phyloP scores from a whole-genome alignment of 2,113 vertebrate species.

The Entosphenus tridentatus region DNA sequence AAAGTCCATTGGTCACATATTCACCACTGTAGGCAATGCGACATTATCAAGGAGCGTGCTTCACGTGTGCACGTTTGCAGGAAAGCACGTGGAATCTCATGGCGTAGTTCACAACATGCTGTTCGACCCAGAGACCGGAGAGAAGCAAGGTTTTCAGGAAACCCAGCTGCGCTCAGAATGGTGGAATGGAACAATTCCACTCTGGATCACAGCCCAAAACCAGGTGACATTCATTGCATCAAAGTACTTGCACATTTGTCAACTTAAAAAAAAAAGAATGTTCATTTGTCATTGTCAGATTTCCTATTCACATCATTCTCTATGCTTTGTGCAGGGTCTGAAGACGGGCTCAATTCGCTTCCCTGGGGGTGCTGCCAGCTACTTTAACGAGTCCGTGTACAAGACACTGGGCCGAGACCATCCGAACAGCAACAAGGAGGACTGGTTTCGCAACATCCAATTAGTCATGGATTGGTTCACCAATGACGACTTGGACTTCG shows the following conservation, averaged over 20 bases:
- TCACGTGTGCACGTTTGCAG: conserved; percentile 16
- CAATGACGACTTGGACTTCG: conserved; percentile 27
- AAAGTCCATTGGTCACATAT: too few relatives aligned
- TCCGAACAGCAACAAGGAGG: conserved; percentile 30
- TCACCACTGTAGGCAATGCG: too few relatives aligned
- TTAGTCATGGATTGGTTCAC: conserved; percentile 33
- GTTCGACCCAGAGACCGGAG: conserved; percentile 33
- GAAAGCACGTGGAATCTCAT: conserved; percentile 47
- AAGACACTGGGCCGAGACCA: conserved; percentile 19
- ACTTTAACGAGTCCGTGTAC: conserved; percentile 25
- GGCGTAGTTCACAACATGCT: conserved; percentile 66
- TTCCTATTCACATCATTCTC: neutral
- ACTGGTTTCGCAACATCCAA: conserved; percentile 40
- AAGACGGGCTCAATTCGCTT: conserved; percentile 35
- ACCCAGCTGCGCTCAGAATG: conserved; percentile 35
- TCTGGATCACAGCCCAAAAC: conserved; percentile 75
- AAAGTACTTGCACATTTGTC: neutral
- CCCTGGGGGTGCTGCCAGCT: conserved; percentile 31
- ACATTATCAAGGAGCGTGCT: too few relatives aligned
- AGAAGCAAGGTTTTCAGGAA: conserved; percentile 33
- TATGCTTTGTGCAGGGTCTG: conserved; percentile 22
- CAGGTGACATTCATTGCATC: conserved; percentile 24
- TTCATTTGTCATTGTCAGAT: neutral
- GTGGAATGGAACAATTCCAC: conserved; percentile 65
- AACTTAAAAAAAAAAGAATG: neutral